Percentiles rank a stretch among this genome's conserved stretches.
phyloP scores from a whole-genome alignment of 2,888 invertebrate species.

The Germaria angustata region DNA sequence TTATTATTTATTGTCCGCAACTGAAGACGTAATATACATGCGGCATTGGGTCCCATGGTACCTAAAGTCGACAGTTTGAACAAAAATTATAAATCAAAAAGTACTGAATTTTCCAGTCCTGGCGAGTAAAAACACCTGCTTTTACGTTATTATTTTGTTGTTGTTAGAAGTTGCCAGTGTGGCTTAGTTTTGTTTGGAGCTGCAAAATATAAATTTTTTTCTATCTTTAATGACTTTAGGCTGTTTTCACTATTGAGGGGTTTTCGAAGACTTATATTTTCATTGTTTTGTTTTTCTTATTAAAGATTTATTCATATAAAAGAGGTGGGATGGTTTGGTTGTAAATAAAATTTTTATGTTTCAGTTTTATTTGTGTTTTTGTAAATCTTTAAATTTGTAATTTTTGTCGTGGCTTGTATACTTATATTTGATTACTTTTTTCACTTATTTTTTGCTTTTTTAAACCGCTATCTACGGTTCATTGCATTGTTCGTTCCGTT shows the following conservation, averaged over 20 bases:
- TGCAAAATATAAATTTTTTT: background rate
- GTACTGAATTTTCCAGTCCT: background rate
- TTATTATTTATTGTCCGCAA: too few species aligned
- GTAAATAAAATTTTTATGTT: slow-evolving; percentile 40
- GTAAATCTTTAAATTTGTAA: background rate
- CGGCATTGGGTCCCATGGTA: too few species aligned
- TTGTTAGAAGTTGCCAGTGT: background rate
- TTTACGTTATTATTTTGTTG: background rate
- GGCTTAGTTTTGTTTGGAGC: background rate
- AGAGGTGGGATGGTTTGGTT: slow-evolving; percentile 36
- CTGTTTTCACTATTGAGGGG: slow-evolving; percentile 10
- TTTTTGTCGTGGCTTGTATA: background rate
- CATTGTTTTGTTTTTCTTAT: background rate
- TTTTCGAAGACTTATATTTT: background rate
- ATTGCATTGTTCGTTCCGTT: slow-evolving; percentile 43
- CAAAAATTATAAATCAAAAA: too few species aligned
- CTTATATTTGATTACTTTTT: background rate
- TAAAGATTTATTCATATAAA: slow-evolving; percentile 19
- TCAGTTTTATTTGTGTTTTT: background rate
- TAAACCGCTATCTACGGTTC: slow-evolving; percentile 31
- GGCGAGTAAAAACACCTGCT: slow-evolving; percentile 26
- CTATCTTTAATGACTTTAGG: slow-evolving; percentile 4
- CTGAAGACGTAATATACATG: too few species aligned
- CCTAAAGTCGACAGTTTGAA: too few species aligned
- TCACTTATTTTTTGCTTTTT: background rate